phyloP scores from a whole-genome alignment of 2,888 invertebrate genomes.

The Cerastoderma edule region DNA sequence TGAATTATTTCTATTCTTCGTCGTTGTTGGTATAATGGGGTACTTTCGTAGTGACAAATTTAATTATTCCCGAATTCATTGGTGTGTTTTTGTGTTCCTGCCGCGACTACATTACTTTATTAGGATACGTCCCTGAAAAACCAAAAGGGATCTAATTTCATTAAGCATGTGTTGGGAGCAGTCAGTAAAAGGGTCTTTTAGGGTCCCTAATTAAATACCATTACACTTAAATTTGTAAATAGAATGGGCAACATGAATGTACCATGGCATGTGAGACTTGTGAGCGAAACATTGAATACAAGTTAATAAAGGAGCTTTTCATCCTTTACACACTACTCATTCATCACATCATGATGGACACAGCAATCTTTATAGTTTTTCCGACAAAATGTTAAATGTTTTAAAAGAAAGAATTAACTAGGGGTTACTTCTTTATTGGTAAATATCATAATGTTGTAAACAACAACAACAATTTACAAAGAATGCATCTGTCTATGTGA shows the following conservation, averaged over 20 bases:
- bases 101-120: slow-evolving; percentile 10
- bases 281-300: slow-evolving; percentile 13
- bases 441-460: no score
- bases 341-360: no score
- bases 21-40: slow-evolving; percentile 14
- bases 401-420: no score
- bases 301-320: slow-evolving; percentile 6
- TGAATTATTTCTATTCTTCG: slow-evolving; percentile 25
- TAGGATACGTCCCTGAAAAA: background rate
- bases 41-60: slow-evolving; percentile 26
- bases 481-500: no score
- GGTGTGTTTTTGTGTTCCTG: slow-evolving; percentile 10
- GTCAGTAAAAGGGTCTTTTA: slow-evolving; percentile 8
- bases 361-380: no score
- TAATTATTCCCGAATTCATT: slow-evolving; percentile 23
- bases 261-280: background rate
- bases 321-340: background rate
- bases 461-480: no score
- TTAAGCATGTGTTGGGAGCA: slow-evolving; percentile 13
- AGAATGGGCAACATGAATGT: slow-evolving; percentile 7
- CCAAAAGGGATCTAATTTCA: slow-evolving; percentile 21
- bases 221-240: slow-evolving; percentile 26
- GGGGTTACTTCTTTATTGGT: no score
- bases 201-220: slow-evolving; percentile 25
- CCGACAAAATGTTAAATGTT: no score